Evolutionary conservation across 2,888 invertebrate genomes (phyloP), one percentile per base, ranked within the genome.

Genomic region (Apamea crenata): DNA sequence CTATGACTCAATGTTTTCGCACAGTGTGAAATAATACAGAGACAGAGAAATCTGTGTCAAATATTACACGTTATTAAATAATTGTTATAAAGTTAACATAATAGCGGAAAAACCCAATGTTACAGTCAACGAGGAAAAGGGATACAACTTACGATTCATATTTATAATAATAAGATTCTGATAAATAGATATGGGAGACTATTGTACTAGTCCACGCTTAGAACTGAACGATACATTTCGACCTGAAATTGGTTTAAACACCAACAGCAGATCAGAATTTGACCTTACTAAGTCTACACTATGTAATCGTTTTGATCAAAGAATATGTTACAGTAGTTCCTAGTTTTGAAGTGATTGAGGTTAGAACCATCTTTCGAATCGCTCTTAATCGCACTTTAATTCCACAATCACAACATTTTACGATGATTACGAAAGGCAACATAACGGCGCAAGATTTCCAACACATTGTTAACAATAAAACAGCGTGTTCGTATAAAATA

Each of bases 1-100:
- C 88, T 83, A 90, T 95, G 95, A 95, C 90, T 94, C 95, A 95
- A 83, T 66, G 80, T 90, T 90, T 89, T 91, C 82, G 61, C 56
- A 73, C n/a, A 67, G 77, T 78, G 86, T 87, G 87, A 86, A 88
- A 87, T 88, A 90, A 78, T 77, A 72, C 59, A 83, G 63, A 87
- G 78, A 82, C 86, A 77, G 81, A 79, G 76, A 50, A 82, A 81
- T 81, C 85, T 87, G 88, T 90, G 89, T 87, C 86, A 85, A 86
- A 83, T 83, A 78, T 77, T 63, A 78, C 76, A 81, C 25, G 61
- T 66, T 74, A 47, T 53, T 47, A 84, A 65, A 29, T 68, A 67
- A 78, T 65, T 73, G 59, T 71, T 21, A 75, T 53, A 73, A 59
- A 69, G 63, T 72, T 61, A 56, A 61, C 36, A 59, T 16, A 32